Conservation (phyloP, 2,888 invertebrate genomes). For the Spialia ferax region DNA sequence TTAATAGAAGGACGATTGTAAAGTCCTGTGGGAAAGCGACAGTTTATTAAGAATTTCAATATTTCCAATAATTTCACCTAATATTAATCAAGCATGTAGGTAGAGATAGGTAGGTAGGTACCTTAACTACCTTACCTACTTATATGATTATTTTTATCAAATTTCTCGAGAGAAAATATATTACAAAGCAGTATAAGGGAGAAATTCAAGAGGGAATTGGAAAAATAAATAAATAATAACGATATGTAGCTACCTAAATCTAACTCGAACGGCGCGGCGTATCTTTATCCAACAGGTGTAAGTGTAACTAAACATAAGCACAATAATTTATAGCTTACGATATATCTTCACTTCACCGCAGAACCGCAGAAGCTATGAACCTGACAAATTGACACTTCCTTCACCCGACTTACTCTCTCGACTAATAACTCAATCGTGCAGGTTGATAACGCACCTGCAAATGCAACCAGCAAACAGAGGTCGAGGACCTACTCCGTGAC, state of each 20-base stretch:
- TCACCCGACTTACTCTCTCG: constrained; percentile 14
- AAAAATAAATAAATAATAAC: neutral
- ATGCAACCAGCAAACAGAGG: constrained; percentile 31
- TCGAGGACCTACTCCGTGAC: constrained; percentile 41
- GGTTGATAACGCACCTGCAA: constrained; percentile 29
- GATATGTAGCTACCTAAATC: neutral
- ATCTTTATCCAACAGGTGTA: neutral
- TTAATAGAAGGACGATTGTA: neutral
- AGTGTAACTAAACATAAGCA: neutral
- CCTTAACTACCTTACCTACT: no score
- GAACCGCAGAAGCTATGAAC: constrained; percentile 20
- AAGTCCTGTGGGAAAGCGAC: constrained; percentile 18
- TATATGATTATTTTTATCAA: no score
- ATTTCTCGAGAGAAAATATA: no score
- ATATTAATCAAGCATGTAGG: no score
- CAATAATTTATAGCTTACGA: neutral
- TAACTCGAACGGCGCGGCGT: neutral
- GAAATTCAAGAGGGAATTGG: no score
- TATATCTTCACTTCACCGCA: constrained; percentile 3
- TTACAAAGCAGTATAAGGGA: no score
- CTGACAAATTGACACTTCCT: constrained; percentile 31
- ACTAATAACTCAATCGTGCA: constrained; percentile 24
- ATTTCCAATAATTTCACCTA: no score
- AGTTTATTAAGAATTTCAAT: no score
- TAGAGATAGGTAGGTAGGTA: no score